Percentiles rank a stretch among this genome's conserved stretches.
phyloP scores from a whole-genome alignment of 2,113 vertebrate species.

The Cettia cetti region DNA sequence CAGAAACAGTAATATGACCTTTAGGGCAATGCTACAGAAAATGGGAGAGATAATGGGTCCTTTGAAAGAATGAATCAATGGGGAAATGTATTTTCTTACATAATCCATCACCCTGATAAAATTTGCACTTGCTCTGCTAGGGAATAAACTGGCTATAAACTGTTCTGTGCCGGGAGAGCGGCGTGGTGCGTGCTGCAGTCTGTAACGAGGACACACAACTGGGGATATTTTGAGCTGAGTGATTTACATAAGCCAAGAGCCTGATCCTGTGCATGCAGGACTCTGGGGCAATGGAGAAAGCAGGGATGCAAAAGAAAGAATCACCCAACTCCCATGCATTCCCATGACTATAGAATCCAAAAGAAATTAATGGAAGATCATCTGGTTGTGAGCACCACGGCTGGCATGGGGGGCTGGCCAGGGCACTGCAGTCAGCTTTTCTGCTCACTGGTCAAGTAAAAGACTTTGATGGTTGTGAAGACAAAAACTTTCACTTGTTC shows the following conservation, averaged over 20 bases:
- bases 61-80: conserved; percentile 40
- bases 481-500: background rate
- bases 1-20: background rate
- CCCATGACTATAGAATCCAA: background rate
- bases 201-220: conserved; percentile 2
- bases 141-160: background rate
- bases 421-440: background rate
- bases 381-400: no score
- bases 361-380: background rate
- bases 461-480: background rate
- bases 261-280: background rate
- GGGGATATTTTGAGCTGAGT: background rate
- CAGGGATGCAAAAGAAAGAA: background rate
- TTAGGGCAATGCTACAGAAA: background rate
- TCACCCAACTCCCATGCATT: background rate
- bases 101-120: background rate
- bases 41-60: conserved; percentile 2
- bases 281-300: background rate
- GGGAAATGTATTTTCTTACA: background rate
- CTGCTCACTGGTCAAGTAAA: background rate
- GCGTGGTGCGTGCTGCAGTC: background rate
- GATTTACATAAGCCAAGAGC: background rate
- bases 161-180: background rate
- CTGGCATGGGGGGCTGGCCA: fast-evolving
- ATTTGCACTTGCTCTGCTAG: background rate